Percentiles rank a stretch among this genome's conserved stretches.
Conservation (phyloP, 1,140 invertebrate genomes). For the Leucophenga varia region DNA sequence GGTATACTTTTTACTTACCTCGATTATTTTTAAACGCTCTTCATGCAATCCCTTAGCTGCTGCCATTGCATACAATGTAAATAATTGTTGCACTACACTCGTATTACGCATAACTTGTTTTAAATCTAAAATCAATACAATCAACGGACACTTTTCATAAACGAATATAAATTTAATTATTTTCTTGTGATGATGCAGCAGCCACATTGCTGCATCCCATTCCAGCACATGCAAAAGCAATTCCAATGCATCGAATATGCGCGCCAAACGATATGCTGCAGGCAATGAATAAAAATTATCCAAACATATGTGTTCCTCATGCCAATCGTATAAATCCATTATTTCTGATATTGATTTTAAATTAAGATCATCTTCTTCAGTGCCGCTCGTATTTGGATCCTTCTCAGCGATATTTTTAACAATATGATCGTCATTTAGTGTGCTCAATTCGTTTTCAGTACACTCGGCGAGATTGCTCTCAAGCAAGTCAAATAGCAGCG, state of each 20-base stretch:
- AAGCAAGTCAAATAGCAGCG: not conserved
- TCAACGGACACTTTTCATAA: conserved; percentile 10
- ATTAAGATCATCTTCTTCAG: too few species aligned
- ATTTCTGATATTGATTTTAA: too few species aligned
- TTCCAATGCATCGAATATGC: conserved; percentile 10
- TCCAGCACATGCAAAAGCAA: conserved; percentile 17
- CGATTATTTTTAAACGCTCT: conserved; percentile 8
- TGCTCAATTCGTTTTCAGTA: too few species aligned
- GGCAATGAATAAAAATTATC: not conserved
- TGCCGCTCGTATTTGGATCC: too few species aligned
- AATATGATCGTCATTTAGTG: too few species aligned
- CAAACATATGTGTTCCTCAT: too few species aligned
- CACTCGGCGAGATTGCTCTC: conserved; percentile 1
- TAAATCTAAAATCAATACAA: conserved; percentile 9
- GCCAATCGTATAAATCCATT: too few species aligned
- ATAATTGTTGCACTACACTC: conserved; percentile 7
- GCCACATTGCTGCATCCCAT: conserved; percentile 19
- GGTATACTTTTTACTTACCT: conserved; percentile 1
- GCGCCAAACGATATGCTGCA: conserved; percentile 3
- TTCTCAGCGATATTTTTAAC: too few species aligned
- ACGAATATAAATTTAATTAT: conserved; percentile 13
- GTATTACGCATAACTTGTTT: conserved; percentile 10
- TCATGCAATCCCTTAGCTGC: conserved; percentile 7
- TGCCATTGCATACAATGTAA: conserved; percentile 5
- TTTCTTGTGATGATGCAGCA: conserved; percentile 16